These are phyloP conservation scores for Mesocricetus auratus DNA, from an alignment of 2,113 vertebrate species.

Conservation along the genomic window DNA sequence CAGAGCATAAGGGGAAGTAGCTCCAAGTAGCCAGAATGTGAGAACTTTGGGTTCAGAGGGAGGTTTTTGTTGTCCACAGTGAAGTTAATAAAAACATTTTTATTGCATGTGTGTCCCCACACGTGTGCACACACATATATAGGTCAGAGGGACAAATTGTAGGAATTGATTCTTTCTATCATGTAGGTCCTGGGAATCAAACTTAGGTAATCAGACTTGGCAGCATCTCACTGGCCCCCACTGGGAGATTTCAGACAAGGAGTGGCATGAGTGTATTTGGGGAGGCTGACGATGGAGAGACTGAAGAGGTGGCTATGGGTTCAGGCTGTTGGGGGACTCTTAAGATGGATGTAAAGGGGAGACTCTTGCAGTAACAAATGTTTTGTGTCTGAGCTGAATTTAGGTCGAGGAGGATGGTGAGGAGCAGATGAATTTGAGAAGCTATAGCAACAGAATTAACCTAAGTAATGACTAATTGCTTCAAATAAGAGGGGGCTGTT, in stretches of 20 bases:
- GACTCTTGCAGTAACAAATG: not conserved
- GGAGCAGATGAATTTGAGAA: not conserved
- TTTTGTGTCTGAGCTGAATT: not conserved
- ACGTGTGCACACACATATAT: not conserved
- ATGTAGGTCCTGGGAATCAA: not conserved
- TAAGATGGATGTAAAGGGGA: not conserved
- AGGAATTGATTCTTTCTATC: not conserved
- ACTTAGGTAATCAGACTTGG: not conserved
- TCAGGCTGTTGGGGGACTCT: not conserved
- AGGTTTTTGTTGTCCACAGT: not conserved
- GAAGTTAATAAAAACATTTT: not conserved
- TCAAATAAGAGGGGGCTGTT: not conserved
- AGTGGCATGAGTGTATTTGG: slow-evolving; percentile 18
- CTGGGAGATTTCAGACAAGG: slow-evolving; percentile 15
- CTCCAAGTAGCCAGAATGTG: not conserved
- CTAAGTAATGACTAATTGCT: not conserved
- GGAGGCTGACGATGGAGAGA: not conserved
- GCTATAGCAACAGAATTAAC: not conserved
- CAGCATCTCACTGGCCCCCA: not conserved
- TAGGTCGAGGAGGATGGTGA: not conserved
- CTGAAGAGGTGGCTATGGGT: not conserved
- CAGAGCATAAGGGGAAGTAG: not conserved
- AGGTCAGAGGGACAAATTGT: not conserved
- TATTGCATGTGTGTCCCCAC: not conserved
- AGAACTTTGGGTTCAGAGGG: slow-evolving; percentile 41